Evolutionary conservation across 30 jellyfish, hydroid and myxozoan genomes (phyloP), one percentile per base, ranked within the genome.

Genomic region (Morbakka virulenta): DNA sequence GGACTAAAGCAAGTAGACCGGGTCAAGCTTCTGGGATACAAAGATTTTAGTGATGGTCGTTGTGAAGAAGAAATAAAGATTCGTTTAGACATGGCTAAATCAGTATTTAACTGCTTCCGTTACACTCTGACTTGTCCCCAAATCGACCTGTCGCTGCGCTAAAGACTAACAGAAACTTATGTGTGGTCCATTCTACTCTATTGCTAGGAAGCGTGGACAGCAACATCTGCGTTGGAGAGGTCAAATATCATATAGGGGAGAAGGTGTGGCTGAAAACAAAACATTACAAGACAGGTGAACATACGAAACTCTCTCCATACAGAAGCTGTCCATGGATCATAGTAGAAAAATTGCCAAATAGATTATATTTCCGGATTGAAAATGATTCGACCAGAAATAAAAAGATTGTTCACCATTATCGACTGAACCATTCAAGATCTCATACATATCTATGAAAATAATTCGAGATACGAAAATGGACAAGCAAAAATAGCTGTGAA

Each of bases 281-380:
- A 20, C 25, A 3, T 32, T 53, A 3, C 69, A 53, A 53, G 3
- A 53, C 79, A 47, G 86, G 57, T 3, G 53, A 2, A 2, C 30
- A 3, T 20, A 22, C 24, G 69, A 68, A 68, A 25, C 31, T 68
- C 17, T 3, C 73, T 2, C 80, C 32, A 12, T 2, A 41, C 1
- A 32, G 80, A 68, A 32, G 47, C 80, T 65, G 80, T 2, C 80
- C 80, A 2, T 68, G 69, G 80, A 32, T 67, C 72, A n/a, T 32
- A 11, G 13, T 68, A 32, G n/a, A n/a, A n/a, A 67, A 67, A 67
- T 31, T 31, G 64, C 22, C 72, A 2, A 67, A 67, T 26, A 64
- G 79, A 30, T 32, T 67, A 1, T 28, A 67, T 67, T 67, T 67
- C 30, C 29, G 64, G 4, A 62, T 62, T 2, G 74, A 62, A 62